A percentile compares a stretch with the other conserved stretches of the same genome.
Evolutionary conservation across 2,888 invertebrate genomes (phyloP).

Genomic region (Parnassius smintheus): DNA sequence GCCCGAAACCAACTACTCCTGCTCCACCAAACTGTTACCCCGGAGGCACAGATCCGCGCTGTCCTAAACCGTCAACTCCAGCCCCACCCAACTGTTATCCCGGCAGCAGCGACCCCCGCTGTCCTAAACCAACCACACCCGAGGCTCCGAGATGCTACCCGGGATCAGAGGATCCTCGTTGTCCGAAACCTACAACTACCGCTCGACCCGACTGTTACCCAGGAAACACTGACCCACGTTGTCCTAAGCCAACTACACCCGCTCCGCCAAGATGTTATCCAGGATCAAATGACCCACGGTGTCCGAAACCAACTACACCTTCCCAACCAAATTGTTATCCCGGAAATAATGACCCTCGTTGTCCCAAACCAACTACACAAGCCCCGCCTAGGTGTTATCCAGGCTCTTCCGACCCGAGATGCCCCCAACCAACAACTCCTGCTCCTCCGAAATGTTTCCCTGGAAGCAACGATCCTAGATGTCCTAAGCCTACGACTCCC

Average conservation of each 20-base stretch:
- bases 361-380: slow-evolving; percentile 37
- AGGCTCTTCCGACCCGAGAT: slow-evolving; percentile 40
- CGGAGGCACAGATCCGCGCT: slow-evolving; percentile 1
- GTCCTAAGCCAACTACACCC: slow-evolving; percentile 34
- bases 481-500: slow-evolving; percentile 44
- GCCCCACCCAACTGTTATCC: slow-evolving; percentile 3
- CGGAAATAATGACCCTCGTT: slow-evolving; percentile 34
- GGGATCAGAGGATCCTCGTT: background rate
- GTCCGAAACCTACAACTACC: slow-evolving; percentile 1
- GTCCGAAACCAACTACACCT: slow-evolving; percentile 38
- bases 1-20: slow-evolving; percentile 1
- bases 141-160: background rate
- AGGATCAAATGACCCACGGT: slow-evolving; percentile 41
- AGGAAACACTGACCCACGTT: background rate
- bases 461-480: slow-evolving; percentile 38
- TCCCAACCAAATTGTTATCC: slow-evolving; percentile 42
- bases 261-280: slow-evolving; percentile 48
- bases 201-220: slow-evolving; percentile 1
- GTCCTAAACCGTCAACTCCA: slow-evolving; percentile 3
- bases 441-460: slow-evolving; percentile 13
- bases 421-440: slow-evolving; percentile 34
- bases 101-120: slow-evolving; percentile 5
- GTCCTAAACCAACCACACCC: slow-evolving; percentile 7
- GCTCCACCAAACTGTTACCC: slow-evolving; percentile 1
- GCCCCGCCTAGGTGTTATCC: slow-evolving; percentile 35